Base-by-base conservation (phyloP, 2,888 invertebrate genomes). In the Stratiomys singularior region DNA sequence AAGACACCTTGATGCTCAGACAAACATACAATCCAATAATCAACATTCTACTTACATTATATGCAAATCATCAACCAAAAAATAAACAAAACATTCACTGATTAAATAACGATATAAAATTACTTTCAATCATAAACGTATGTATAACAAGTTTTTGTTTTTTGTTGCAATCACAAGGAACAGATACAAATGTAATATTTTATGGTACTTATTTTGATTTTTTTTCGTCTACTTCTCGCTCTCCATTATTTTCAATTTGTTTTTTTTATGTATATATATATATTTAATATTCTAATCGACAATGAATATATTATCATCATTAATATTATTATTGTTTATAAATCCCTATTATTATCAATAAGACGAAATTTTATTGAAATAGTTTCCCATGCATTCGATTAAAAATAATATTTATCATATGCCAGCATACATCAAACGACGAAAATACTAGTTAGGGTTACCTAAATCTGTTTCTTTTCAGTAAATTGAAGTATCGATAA, bases 111-210 rank as follows among this genome's bases (percentile, higher is more conserved):
- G 58, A 18, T 25, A 60, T 60, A 60, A 25, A 60, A 25, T 60
- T 60, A 25, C 23, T 60, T 60, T 60, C 1, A 11, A 60, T 23
- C 4, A 18, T 11, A 5, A 21, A 21, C 2, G 23, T 21, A 9
- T 5, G 11, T 25, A 3, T 3, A 37, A 5, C 37, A 37, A 5
- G 3, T 37, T 37, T 5, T 37, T 9, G 3, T 37, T 9, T 37
- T 37, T 37, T 9, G 37, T 37, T 60, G 4, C 23, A 23, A 60
- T 60, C 23, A 60, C n/a, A 60, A 60, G 58, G 58, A 60, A 60
- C 58, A 25, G 18, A 23, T 60, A 18, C 23, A 60, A 60, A 60
- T 18, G 18, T 60, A 60, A 60, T 60, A 60, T 60, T 60, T 18
- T 5, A 5, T 37, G 37, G 37, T 37, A 37, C 37, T 37, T 9